Percentiles rank a stretch among this genome's conserved stretches.
These are phyloP conservation scores for Phalera bucephala DNA, from an alignment of 2,888 invertebrate genomes.

Conservation along the genomic window DNA sequence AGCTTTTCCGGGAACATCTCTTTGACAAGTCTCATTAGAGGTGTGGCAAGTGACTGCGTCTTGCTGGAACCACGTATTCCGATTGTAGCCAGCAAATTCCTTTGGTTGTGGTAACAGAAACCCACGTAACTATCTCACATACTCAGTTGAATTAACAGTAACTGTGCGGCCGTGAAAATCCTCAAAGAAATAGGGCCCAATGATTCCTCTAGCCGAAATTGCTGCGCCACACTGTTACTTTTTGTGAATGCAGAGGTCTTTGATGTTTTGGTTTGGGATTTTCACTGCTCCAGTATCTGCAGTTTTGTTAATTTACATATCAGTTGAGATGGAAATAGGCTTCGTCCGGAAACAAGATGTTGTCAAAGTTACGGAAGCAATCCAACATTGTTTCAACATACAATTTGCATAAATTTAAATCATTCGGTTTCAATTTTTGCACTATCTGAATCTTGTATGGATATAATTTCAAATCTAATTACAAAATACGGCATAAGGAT, in stretches of 20 bases:
- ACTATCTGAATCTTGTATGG: conserved; percentile 18
- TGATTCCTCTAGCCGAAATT: too few relatives aligned
- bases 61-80: too few relatives aligned
- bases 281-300: conserved; percentile 11
- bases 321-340: conserved; percentile 15
- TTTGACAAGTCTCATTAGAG: too few relatives aligned
- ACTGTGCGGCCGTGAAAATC: too few relatives aligned
- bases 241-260: conserved; percentile 12
- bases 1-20: too few relatives aligned
- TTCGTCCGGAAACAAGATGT: conserved; percentile 15
- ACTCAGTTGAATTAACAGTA: too few relatives aligned
- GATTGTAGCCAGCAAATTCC: too few relatives aligned
- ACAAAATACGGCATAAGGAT: conserved; percentile 20
- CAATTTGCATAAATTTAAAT: conserved; percentile 10
- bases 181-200: conserved; percentile 23
- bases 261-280: conserved; percentile 17
- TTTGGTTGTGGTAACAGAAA: too few relatives aligned
- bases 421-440: conserved; percentile 13
- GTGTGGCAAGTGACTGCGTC: too few relatives aligned
- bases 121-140: too few relatives aligned
- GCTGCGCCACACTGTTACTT: conserved; percentile 20
- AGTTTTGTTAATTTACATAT: conserved; percentile 14
- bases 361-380: conserved; percentile 17
- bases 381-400: conserved; percentile 20
- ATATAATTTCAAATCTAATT: conserved; percentile 7